A percentile compares a stretch with the other conserved stretches of the same genome.
Evolutionary conservation across 2,888 invertebrate species (phyloP).

Genomic region (Hoplodrina blanda): DNA sequence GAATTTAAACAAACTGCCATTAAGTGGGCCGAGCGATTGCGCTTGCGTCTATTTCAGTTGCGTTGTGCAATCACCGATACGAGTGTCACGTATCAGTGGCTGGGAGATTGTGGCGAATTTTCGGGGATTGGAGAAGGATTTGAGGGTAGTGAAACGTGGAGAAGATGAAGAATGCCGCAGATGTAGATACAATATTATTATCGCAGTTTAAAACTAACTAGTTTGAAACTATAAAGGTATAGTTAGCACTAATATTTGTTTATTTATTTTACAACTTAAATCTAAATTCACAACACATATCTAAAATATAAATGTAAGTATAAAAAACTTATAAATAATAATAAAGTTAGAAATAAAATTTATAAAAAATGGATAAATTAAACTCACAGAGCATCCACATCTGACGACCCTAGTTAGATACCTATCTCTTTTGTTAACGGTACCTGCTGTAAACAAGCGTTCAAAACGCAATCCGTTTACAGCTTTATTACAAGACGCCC

Average conservation of each 20-base stretch:
- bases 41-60: slow-evolving; percentile 67
- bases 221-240: too few species aligned
- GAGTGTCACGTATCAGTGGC: slow-evolving; percentile 54
- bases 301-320: too few species aligned
- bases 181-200: too few species aligned
- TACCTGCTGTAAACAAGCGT: background rate
- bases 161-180: background rate
- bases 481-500: slow-evolving; percentile 1
- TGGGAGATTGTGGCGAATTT: slow-evolving; percentile 24
- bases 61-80: slow-evolving; percentile 54
- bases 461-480: background rate
- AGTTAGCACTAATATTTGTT: too few species aligned
- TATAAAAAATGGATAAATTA: too few species aligned
- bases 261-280: too few species aligned
- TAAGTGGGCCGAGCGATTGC: slow-evolving; percentile 68
- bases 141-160: background rate
- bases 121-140: slow-evolving; percentile 22
- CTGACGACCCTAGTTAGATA: too few species aligned
- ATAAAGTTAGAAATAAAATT: too few species aligned
- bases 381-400: too few species aligned
- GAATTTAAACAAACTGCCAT: slow-evolving; percentile 70
- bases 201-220: too few species aligned
- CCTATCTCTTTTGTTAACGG: background rate
- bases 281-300: too few species aligned
- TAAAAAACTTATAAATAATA: too few species aligned